phyloP scores from a whole-genome alignment of 2,888 invertebrate species.

The Eupsilia transversa region DNA sequence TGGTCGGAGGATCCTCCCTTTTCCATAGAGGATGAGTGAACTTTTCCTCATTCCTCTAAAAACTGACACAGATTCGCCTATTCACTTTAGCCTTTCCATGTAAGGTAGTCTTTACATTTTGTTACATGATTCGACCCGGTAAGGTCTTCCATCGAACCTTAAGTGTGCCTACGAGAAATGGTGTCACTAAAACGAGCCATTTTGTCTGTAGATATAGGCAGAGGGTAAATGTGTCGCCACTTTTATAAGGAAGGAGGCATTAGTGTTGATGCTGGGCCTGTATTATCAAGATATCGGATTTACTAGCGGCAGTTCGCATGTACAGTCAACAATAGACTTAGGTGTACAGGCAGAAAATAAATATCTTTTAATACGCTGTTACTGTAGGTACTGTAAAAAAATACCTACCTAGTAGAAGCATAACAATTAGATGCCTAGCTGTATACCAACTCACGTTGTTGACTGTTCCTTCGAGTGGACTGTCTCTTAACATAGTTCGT shows the following conservation, averaged over 20 bases:
- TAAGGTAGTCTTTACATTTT: background rate
- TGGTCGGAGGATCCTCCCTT: too few relatives aligned
- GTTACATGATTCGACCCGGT: constrained; percentile 1
- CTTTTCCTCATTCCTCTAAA: too few relatives aligned
- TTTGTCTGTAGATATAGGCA: constrained; percentile 7
- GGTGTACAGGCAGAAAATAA: background rate
- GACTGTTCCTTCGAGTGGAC: background rate
- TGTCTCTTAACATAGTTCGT: background rate
- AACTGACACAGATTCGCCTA: background rate
- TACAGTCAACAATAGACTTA: constrained; percentile 25
- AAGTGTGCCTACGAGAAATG: constrained; percentile 28
- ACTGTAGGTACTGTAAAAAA: background rate
- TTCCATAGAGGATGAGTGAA: too few relatives aligned
- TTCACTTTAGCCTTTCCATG: background rate
- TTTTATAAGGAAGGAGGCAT: constrained; percentile 39
- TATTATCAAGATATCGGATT: constrained; percentile 57
- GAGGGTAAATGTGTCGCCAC: constrained; percentile 31
- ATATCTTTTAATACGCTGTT: background rate
- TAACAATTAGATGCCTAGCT: background rate
- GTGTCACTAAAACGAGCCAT: constrained; percentile 31
- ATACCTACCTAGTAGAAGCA: background rate
- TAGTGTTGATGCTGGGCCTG: constrained; percentile 43
- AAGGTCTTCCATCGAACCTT: constrained; percentile 5
- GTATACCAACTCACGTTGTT: background rate
- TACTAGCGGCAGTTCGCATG: constrained; percentile 8